phyloP scores from a whole-genome alignment of 2,888 invertebrate genomes.

The Hirtodrosophila histrioides region DNA sequence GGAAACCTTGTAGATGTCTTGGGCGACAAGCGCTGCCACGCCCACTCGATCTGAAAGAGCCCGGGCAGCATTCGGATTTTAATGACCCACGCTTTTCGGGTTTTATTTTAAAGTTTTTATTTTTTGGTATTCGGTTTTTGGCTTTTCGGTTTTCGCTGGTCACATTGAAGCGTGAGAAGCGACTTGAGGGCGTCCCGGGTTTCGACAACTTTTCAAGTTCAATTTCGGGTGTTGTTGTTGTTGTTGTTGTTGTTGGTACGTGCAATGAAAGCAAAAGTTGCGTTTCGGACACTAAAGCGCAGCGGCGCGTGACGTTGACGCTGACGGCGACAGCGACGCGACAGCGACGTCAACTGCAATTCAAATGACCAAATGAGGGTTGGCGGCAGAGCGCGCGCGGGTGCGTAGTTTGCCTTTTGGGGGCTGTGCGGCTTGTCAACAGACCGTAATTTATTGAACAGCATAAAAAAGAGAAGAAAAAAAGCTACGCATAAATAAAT shows the following conservation, averaged over 20 bases:
- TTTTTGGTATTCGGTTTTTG: conserved; percentile 4
- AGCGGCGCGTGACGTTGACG: conserved; percentile 60
- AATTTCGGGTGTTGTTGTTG: conserved; percentile 35
- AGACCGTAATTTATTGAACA: conserved; percentile 75
- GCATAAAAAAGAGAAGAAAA: conserved; percentile 44
- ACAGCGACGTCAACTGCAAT: conserved; percentile 55
- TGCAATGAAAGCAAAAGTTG: conserved; percentile 78
- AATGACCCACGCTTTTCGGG: conserved; percentile 33
- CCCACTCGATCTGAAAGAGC: conserved; percentile 41
- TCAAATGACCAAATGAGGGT: conserved; percentile 67
- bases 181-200: conserved; percentile 23
- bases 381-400: conserved; percentile 12
- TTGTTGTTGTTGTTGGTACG: conserved; percentile 50
- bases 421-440: conserved; percentile 70
- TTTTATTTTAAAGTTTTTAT: conserved; percentile 5
- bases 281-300: conserved; percentile 70
- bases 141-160: conserved; percentile 23
- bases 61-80: conserved; percentile 14
- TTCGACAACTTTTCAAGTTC: conserved; percentile 61
- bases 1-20: conserved; percentile 11
- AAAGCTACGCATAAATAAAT: conserved; percentile 70
- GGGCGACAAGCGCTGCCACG: conserved; percentile 30
- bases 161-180: conserved; percentile 62
- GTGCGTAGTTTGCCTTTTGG: conserved; percentile 9
- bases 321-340: conserved; percentile 10